These are phyloP conservation scores for Cryptotis parvus DNA, from an alignment of 2,113 vertebrate species.

Conservation along the genomic window DNA sequence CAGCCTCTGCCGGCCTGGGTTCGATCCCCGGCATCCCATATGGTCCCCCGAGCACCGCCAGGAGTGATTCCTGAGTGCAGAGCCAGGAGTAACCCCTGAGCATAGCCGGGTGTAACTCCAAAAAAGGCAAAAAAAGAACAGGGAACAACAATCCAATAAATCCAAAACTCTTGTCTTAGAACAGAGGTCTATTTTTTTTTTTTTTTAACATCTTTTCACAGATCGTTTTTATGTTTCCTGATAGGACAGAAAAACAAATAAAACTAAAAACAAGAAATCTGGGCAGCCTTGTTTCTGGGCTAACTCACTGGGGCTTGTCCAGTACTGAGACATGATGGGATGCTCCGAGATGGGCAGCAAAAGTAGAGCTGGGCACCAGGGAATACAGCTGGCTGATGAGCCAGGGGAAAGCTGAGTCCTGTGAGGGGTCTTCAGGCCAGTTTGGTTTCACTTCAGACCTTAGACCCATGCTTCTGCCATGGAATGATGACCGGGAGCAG, in stretches of 20 bases:
- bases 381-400: background rate
- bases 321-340: no score
- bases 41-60: no score
- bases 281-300: background rate
- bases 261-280: background rate
- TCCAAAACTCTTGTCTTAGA: background rate
- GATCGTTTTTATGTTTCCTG: slow-evolving; percentile 2
- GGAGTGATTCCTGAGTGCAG: no score
- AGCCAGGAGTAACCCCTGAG: no score
- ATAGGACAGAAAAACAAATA: background rate
- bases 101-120: no score
- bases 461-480: background rate
- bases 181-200: background rate
- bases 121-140: no score
- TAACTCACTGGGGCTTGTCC: no score
- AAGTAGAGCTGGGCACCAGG: background rate
- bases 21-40: no score
- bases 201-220: background rate
- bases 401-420: background rate
- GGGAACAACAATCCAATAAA: slow-evolving; percentile 25
- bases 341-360: no score
- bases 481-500: no score
- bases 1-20: no score
- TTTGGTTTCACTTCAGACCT: background rate
- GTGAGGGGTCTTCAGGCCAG: background rate